phyloP scores from a whole-genome alignment of 1,140 invertebrate genomes.

The Antheraea pernyi region DNA sequence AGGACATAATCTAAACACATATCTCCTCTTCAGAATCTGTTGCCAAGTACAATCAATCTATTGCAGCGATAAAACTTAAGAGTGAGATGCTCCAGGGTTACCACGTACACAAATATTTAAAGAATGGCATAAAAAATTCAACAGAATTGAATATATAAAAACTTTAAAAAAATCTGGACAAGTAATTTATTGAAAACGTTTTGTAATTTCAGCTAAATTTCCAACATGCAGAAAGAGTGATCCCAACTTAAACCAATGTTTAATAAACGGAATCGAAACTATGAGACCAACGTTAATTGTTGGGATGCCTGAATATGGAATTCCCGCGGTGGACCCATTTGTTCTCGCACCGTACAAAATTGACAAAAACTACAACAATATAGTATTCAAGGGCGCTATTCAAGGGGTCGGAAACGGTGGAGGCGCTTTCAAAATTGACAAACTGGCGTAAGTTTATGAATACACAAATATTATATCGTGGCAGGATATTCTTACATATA shows the following conservation, averaged over 20 bases:
- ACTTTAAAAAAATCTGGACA: too few species aligned
- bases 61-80: too few species aligned
- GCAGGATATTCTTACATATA: too few species aligned
- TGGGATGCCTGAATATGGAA: constrained; percentile 83
- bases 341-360: constrained; percentile 81
- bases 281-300: constrained; percentile 80
- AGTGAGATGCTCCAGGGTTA: too few species aligned
- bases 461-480: too few species aligned
- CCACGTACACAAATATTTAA: too few species aligned
- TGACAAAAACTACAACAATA: constrained; percentile 82
- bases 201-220: constrained; percentile 41
- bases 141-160: too few species aligned
- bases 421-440: constrained; percentile 82
- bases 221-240: constrained; percentile 81
- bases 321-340: constrained; percentile 84
- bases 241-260: constrained; percentile 81
- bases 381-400: constrained; percentile 83
- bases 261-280: constrained; percentile 79
- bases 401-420: constrained; percentile 83
- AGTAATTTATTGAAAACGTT: background rate
- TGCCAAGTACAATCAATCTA: too few species aligned
- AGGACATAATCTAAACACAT: too few species aligned
- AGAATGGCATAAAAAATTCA: too few species aligned
- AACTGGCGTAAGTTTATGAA: constrained; percentile 79
- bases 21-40: too few species aligned